phyloP scores from a whole-genome alignment of 2,797 vertebrate species.

The Novumbra hubbsi region DNA sequence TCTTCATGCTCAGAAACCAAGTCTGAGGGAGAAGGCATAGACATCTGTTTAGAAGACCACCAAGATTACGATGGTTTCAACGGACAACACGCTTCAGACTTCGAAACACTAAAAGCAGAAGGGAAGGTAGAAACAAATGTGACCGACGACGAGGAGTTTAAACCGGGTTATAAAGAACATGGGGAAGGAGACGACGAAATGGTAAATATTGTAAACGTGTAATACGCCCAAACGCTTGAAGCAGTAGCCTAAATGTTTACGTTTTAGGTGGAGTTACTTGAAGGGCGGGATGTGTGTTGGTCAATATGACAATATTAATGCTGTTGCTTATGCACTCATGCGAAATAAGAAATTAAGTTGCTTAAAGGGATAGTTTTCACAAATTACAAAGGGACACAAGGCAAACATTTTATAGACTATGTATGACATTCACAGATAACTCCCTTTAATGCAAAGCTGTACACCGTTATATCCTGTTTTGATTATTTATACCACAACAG shows the following conservation, averaged over 20 bases:
- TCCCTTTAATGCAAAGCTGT: too few species aligned
- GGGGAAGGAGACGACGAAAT: constrained; percentile 65
- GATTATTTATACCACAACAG: not conserved
- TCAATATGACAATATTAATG: not conserved
- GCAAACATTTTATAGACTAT: not conserved
- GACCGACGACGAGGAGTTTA: constrained; percentile 22
- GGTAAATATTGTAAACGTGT: constrained; percentile 56
- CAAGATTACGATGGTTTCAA: constrained; percentile 18
- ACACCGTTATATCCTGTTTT: not conserved
- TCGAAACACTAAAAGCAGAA: constrained; percentile 10
- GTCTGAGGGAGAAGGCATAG: constrained; percentile 53
- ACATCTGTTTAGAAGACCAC: constrained; percentile 9
- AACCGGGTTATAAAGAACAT: constrained; percentile 33
- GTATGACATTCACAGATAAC: not conserved
- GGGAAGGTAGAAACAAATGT: constrained; percentile 20
- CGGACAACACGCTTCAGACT: constrained; percentile 23
- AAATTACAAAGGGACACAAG: not conserved
- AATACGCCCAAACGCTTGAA: not conserved
- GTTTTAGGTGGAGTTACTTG: not conserved
- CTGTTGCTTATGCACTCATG: not conserved
- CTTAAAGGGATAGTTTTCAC: not conserved
- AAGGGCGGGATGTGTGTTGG: constrained; percentile 16
- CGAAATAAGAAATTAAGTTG: not conserved
- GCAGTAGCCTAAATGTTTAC: not conserved
- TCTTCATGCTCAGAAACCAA: constrained; percentile 55